Evolutionary conservation across 2,797 vertebrate species (phyloP), one percentile per base, ranked within the genome.

Genomic region (Phoeniculus purpureus): DNA sequence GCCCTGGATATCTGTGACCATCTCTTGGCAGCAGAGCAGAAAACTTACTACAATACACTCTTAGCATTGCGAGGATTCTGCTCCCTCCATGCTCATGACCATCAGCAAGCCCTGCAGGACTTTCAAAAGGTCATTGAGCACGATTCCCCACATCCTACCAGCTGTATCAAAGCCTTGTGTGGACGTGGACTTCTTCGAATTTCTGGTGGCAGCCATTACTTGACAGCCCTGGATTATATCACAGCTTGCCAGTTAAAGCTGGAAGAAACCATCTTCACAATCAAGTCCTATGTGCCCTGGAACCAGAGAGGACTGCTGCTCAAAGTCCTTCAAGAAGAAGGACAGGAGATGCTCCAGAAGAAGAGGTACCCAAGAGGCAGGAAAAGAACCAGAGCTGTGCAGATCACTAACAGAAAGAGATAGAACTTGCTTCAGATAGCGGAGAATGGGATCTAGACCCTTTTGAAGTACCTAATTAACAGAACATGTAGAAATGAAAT

Each of bases 231-330:
- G 70, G 99, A 99, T 97, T 99, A 98, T n/a, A 96, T 99, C 93
- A 99, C 99, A 1, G 98, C 99, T 43, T 98, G 98, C 94, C 94
- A 97, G 74, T 85, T 99, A 79, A 98, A 98, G 71, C 96, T 97
- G 20, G 98, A 98, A 20, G 99, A 99, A 85, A 96, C 98, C 1
- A 97, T 98, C 23, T 96, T 99, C 60, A 97, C 98, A 2, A 95
- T 99, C 74, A 99, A 99, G 91, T 98, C 99, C 92, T 97, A 98
- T 1, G 98, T 99, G 93, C 99, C 99, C 0, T 99, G 99, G 99
- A 99, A 99, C 97, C 98, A 97, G 80, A 97, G 99, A 19, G 98
- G 99, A 2, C 97, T 99, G 92, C 97, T 99, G 81, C 97, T 97
- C 29, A 98, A 98, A 2, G 97, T 99, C 65, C 97, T 99, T 81